phyloP scores from a whole-genome alignment of 2,888 invertebrate species.

The Nebria salina region DNA sequence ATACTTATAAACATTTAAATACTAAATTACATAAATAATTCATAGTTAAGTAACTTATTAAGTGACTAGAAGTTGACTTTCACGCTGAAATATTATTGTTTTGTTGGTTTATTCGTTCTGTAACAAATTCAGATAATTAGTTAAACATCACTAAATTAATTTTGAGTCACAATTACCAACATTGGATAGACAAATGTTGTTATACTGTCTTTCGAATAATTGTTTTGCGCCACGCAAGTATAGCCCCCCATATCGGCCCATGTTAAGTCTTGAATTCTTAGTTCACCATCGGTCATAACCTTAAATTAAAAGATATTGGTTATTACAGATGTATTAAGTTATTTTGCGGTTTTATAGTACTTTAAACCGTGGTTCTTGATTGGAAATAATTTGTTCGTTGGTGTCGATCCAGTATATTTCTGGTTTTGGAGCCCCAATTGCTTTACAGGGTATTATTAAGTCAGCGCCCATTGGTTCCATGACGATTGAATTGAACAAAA shows the following conservation, averaged over 20 bases:
- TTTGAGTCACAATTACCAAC: constrained; percentile 25
- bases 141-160: background rate
- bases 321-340: no score
- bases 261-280: constrained; percentile 74
- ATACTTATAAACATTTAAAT: constrained; percentile 10
- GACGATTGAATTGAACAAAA: constrained; percentile 53
- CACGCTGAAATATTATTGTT: background rate
- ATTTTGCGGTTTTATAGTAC: constrained; percentile 54
- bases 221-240: constrained; percentile 78
- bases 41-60: background rate
- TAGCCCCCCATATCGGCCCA: constrained; percentile 88
- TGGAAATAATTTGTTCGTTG: constrained; percentile 65
- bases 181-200: constrained; percentile 80
- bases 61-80: background rate
- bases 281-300: constrained; percentile 78
- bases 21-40: background rate
- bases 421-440: constrained; percentile 70
- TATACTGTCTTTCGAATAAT: constrained; percentile 69
- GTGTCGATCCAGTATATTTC: constrained; percentile 75
- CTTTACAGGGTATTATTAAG: constrained; percentile 75
- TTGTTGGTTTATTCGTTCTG: background rate
- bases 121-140: background rate
- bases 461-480: constrained; percentile 65
- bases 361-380: constrained; percentile 65
- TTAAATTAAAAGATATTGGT: constrained; percentile 53